Evolutionary conservation across 2,113 vertebrate genomes (phyloP).

Genomic region (Tympanuchus pallidicinctus): DNA sequence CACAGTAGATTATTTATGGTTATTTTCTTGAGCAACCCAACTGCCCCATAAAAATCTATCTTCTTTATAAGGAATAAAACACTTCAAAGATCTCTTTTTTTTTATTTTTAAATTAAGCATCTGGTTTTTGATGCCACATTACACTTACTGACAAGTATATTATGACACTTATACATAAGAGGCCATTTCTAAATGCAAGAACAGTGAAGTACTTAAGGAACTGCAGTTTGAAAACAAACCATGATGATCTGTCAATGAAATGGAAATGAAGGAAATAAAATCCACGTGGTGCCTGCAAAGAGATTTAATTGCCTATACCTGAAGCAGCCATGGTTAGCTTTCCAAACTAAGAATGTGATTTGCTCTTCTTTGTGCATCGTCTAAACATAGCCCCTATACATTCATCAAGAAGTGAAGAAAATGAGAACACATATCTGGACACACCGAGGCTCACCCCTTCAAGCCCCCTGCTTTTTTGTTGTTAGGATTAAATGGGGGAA

Average conservation of each 20-base stretch:
- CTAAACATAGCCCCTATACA: neutral
- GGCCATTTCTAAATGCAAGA: neutral
- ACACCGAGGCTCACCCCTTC: neutral
- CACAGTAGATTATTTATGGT: neutral
- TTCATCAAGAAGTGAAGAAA: neutral
- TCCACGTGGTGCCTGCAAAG: neutral
- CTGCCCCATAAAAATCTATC: neutral
- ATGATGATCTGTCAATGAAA: neutral
- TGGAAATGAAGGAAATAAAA: slow-evolving; percentile 6
- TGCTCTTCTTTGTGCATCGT: neutral
- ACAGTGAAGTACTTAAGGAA: neutral
- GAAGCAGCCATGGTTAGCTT: neutral
- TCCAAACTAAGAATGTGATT: neutral
- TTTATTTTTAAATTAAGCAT: neutral
- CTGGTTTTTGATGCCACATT: neutral
- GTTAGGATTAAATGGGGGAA: neutral
- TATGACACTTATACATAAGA: neutral
- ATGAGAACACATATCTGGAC: neutral
- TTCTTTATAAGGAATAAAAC: neutral
- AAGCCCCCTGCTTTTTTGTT: accelerated
- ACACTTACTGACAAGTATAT: neutral
- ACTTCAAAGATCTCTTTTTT: neutral
- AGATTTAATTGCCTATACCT: neutral
- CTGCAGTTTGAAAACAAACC: neutral
- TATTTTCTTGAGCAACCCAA: neutral